These are phyloP conservation scores for Mobula hypostoma DNA, from an alignment of 2,113 vertebrate genomes.

Conservation along the genomic window DNA sequence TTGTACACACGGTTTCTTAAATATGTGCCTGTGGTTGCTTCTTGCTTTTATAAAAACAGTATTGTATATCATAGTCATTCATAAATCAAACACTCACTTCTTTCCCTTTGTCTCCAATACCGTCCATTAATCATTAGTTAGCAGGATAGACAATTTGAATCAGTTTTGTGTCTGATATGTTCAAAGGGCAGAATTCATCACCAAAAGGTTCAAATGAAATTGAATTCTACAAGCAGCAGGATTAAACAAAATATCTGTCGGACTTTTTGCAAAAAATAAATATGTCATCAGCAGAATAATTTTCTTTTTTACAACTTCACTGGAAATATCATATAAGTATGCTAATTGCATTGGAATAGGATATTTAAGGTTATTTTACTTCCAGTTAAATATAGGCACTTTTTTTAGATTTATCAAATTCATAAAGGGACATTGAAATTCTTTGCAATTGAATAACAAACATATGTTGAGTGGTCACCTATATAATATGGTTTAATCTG, in stretches of 20 bases:
- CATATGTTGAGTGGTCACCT: neutral
- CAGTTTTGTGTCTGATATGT: neutral
- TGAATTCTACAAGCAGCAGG: neutral
- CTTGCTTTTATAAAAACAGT: conserved; percentile 37
- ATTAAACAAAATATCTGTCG: neutral
- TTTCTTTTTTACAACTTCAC: neutral
- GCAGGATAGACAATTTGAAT: neutral
- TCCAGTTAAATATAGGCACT: neutral
- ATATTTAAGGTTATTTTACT: neutral
- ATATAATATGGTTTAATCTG: neutral
- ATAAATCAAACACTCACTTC: conserved; percentile 30
- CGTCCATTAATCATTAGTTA: neutral
- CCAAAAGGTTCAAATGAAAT: neutral
- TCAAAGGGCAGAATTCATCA: conserved; percentile 19
- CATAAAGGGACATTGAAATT: neutral
- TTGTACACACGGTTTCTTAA: conserved; percentile 24
- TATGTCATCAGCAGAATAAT: neutral
- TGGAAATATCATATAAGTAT: neutral
- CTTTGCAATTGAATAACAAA: neutral
- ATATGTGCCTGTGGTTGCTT: conserved; percentile 31
- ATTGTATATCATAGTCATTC: conserved; percentile 33
- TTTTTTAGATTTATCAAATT: neutral
- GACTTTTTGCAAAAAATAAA: neutral
- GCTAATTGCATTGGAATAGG: neutral
- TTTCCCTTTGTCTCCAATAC: neutral